Base-by-base conservation (phyloP, 2,113 vertebrate species). In the Corynorhinus townsendii region DNA sequence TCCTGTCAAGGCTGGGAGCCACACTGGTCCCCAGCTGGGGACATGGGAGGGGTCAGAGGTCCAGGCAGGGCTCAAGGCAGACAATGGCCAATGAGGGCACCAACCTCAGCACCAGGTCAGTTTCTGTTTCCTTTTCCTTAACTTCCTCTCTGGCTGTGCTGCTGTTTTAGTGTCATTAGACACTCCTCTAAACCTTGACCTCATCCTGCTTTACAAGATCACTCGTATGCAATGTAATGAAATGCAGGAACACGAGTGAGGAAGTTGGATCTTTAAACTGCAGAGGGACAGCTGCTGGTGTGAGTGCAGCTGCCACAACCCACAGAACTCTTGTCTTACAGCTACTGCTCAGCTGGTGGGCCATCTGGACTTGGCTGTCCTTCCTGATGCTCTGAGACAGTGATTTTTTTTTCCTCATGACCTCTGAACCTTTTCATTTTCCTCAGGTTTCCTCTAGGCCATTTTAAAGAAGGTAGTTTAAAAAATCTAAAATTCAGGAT, bases 161-260 rank as follows among this genome's bases (percentile, higher is more conserved):
- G 26, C 73, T 56, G 52, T 33, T n/a, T 20, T 10, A 0, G 3
- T 19, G 7, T 35, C 14, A 9, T 52, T 15, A 24, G 54, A 82
- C 16, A 19, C 52, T 72, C 4, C 2, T 6, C 10, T 40, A 2
- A 19, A 10, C 11, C 6, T 69, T 49, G 20, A 4, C 71, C 17
- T 38, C 10, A 4, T 11, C 43, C 33, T 2, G 28, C 82, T 28
- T 40, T 40, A 5, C 1, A 35, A 52, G 69, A 7, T 24, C 35
- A 2, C 15, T 4, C 14, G 8, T 15, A 0, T 2, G 6, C 10
- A 16, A 0, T 0, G 2, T 2, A 3, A 22, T 7, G 5, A 35
- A 8, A 33, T 11, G 4, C 11, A 24, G 66, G 38, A 30, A 14
- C 3, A 59, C 54, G 24, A 10, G 17, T 24, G 33, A 40, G 43